These are phyloP conservation scores for Dendrolimus houi DNA, from an alignment of 2,888 invertebrate genomes.

Conservation along the genomic window DNA sequence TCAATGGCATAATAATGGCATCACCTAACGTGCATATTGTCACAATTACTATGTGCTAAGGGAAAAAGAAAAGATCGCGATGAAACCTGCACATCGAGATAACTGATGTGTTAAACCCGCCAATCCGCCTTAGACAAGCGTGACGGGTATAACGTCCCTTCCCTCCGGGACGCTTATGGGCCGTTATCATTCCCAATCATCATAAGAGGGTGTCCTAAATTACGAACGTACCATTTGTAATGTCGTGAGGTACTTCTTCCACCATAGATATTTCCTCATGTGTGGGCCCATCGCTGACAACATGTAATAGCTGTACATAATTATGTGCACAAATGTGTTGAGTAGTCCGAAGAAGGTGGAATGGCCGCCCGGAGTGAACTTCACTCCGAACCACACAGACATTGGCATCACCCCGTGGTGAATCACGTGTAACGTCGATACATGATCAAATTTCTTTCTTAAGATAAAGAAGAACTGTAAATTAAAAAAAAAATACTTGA, in stretches of 20 bases:
- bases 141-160: too few relatives aligned
- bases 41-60: too few relatives aligned
- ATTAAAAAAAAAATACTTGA: slow-evolving; percentile 6
- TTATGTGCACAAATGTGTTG: slow-evolving; percentile 97
- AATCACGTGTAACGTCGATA: slow-evolving; percentile 95
- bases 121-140: too few relatives aligned
- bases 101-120: too few relatives aligned
- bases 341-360: slow-evolving; percentile 96
- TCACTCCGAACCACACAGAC: slow-evolving; percentile 98
- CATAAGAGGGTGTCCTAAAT: not conserved
- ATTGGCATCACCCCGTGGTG: slow-evolving; percentile 98
- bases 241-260: slow-evolving; percentile 95
- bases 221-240: slow-evolving; percentile 87
- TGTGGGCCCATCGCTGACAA: slow-evolving; percentile 92
- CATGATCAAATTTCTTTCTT: slow-evolving; percentile 95
- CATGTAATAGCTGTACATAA: slow-evolving; percentile 97
- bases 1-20: too few relatives aligned
- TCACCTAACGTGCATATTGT: too few relatives aligned
- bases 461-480: slow-evolving; percentile 93
- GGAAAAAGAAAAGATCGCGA: too few relatives aligned
- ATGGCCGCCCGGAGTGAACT: slow-evolving; percentile 97
- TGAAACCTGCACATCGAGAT: too few relatives aligned
- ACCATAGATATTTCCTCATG: slow-evolving; percentile 92
- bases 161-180: too few relatives aligned
- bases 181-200: too few relatives aligned